A percentile compares a stretch with the other conserved stretches of the same genome.
Conservation (phyloP, 2,113 vertebrate genomes). For the Actinemys pallida region DNA sequence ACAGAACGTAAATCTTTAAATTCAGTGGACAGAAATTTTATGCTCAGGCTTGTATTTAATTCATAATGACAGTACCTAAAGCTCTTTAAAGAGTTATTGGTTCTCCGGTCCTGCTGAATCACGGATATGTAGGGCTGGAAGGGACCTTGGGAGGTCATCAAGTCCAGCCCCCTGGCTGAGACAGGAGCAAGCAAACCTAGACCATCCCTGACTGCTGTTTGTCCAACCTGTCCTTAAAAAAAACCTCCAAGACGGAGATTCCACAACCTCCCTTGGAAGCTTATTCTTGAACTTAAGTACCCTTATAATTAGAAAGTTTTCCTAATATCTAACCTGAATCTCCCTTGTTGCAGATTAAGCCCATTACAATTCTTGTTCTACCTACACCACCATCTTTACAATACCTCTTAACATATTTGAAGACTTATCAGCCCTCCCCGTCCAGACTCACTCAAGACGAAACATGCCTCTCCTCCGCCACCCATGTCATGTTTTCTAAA, state of each 20-base stretch:
- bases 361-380: neutral
- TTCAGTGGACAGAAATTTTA: neutral
- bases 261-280: neutral
- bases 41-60: neutral
- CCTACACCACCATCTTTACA: neutral
- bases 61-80: neutral
- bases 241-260: neutral
- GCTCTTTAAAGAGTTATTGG: neutral
- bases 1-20: neutral
- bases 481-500: neutral
- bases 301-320: neutral
- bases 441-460: neutral
- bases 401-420: neutral
- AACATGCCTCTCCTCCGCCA: neutral
- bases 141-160: rapidly evolving
- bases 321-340: neutral
- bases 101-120: neutral
- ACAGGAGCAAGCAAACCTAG: neutral
- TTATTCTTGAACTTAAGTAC: neutral
- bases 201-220: neutral
- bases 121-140: neutral
- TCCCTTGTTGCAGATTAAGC: neutral
- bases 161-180: neutral
- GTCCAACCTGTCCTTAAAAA: neutral
- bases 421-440: too few relatives aligned